Conservation (phyloP, 1,140 invertebrate genomes). For the Zeugodacus cucurbitae region DNA sequence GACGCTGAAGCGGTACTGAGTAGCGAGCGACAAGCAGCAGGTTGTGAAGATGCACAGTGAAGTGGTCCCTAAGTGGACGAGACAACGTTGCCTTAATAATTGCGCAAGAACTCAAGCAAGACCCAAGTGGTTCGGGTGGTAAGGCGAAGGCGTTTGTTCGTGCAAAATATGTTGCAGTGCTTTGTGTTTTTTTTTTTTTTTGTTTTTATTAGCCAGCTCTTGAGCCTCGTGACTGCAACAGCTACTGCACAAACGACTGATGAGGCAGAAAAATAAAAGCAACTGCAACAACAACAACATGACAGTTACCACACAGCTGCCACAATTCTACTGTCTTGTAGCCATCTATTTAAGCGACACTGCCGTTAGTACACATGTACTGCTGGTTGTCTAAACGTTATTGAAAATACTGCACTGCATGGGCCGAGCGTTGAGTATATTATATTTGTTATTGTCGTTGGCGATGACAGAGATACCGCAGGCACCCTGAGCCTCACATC, state of each 20-base stretch:
- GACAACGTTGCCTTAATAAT: not conserved
- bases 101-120: not conserved
- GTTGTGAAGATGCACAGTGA: not conserved
- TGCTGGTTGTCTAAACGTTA: not conserved
- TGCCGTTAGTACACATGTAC: no score
- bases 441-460: not conserved
- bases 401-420: not conserved
- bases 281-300: not conserved
- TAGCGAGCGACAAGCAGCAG: constrained; percentile 24
- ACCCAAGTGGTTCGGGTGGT: not conserved
- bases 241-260: not conserved
- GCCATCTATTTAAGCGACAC: not conserved
- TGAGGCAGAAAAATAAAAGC: not conserved
- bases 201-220: constrained; percentile 14
- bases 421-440: not conserved
- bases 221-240: not conserved
- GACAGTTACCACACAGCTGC: not conserved
- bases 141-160: not conserved
- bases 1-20: not conserved
- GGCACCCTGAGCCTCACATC: not conserved
- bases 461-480: not conserved
- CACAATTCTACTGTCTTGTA: not conserved
- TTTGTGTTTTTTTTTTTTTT: not conserved
- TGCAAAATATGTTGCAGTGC: constrained; percentile 21
- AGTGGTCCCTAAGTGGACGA: constrained; percentile 31